These are phyloP conservation scores for Xylota segnis DNA, from an alignment of 2,888 invertebrate genomes.

Conservation along the genomic window DNA sequence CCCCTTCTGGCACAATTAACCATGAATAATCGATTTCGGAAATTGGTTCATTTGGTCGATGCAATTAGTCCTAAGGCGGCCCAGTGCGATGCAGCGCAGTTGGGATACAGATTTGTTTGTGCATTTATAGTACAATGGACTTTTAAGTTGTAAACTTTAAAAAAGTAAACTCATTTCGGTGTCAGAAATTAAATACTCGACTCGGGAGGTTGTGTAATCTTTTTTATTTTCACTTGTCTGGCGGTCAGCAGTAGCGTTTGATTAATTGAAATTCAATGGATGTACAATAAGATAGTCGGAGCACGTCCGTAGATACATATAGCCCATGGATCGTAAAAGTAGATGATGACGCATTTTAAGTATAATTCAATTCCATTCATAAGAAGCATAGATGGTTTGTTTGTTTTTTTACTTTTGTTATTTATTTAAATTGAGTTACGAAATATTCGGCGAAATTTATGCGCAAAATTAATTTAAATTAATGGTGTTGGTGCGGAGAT, in stretches of 20 bases:
- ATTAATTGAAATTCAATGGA: conserved; percentile 39
- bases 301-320: conserved; percentile 4
- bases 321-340: conserved; percentile 1
- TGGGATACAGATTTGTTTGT: conserved; percentile 5
- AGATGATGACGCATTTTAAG: too few species aligned
- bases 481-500: too few species aligned
- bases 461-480: too few species aligned
- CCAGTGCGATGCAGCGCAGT: conserved; percentile 2
- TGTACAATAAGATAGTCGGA: conserved; percentile 20
- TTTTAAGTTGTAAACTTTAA: neutral
- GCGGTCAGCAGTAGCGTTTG: conserved; percentile 14
- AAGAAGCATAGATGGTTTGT: too few species aligned
- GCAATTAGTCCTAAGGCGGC: conserved; percentile 7
- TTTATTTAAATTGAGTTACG: too few species aligned
- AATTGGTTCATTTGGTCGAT: conserved; percentile 40
- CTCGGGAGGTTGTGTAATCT: conserved; percentile 29
- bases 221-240: conserved; percentile 19
- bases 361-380: too few species aligned
- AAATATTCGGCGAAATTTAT: too few species aligned
- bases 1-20: conserved; percentile 25
- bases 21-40: conserved; percentile 20
- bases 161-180: neutral
- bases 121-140: conserved; percentile 25
- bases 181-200: neutral
- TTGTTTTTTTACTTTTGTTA: too few species aligned